Conservation (phyloP, 2,888 invertebrate species). For the Rosalia funebris region DNA sequence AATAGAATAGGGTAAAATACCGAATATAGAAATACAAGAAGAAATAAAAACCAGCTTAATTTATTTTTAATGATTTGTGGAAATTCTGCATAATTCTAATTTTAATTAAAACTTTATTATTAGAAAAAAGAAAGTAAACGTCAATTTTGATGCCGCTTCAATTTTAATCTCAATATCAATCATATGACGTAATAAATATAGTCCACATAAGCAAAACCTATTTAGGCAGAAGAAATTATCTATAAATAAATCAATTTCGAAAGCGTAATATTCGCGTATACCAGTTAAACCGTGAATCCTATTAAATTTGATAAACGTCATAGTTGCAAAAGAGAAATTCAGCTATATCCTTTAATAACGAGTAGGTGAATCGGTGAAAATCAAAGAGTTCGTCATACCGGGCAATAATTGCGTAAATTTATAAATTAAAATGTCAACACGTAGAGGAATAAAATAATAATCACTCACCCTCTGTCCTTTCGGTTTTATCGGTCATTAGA, state of each 20-base stretch:
- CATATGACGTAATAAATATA: no score
- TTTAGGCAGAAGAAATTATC: background rate
- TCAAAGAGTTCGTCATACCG: no score
- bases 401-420: no score
- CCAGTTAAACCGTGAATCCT: background rate
- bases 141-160: background rate
- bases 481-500: constrained; percentile 77
- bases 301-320: background rate
- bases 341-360: background rate
- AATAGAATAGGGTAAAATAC: no score
- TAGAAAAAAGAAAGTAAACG: background rate
- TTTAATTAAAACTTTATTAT: background rate
- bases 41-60: no score
- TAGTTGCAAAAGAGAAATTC: background rate
- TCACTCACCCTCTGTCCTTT: constrained; percentile 66
- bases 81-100: background rate
- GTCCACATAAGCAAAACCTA: no score
- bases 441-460: no score
- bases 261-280: background rate
- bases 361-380: no score
- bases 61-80: no score
- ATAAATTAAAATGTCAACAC: no score
- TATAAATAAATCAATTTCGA: background rate
- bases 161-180: no score
- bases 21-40: no score